These are phyloP conservation scores for Saccostrea cuccullata DNA, from an alignment of 1,140 invertebrate genomes.

Conservation along the genomic window DNA sequence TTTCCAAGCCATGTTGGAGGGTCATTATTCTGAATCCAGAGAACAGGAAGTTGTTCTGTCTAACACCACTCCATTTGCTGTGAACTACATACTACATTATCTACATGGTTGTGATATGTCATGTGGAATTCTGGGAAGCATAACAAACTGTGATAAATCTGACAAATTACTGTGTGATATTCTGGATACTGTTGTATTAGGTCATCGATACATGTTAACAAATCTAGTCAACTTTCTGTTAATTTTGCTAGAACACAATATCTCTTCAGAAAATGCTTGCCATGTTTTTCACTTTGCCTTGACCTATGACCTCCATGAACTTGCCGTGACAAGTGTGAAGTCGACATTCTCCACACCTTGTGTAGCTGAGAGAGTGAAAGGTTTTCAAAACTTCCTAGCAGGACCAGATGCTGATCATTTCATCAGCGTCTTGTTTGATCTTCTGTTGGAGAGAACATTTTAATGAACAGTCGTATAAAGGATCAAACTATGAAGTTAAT, in stretches of 20 bases:
- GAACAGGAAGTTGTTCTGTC: slow-evolving; percentile 55
- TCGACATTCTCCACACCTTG: background rate
- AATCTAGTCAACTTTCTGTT: slow-evolving; percentile 34
- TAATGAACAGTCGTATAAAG: background rate
- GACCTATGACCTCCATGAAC: slow-evolving; percentile 49
- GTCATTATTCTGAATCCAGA: slow-evolving; percentile 64
- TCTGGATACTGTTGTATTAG: slow-evolving; percentile 46
- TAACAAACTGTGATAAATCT: slow-evolving; percentile 31
- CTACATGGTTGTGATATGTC: slow-evolving; percentile 60
- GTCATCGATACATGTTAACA: slow-evolving; percentile 41
- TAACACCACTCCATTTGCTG: slow-evolving; percentile 57
- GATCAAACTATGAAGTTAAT: background rate
- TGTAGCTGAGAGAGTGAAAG: slow-evolving; percentile 39
- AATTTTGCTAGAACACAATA: background rate
- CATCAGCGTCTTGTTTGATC: slow-evolving; percentile 4
- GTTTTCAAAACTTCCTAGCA: slow-evolving; percentile 39
- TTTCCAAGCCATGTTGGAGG: slow-evolving; percentile 69
- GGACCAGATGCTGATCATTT: slow-evolving; percentile 48
- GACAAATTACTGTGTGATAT: slow-evolving; percentile 24
- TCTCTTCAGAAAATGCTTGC: slow-evolving; percentile 26
- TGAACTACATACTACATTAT: slow-evolving; percentile 62
- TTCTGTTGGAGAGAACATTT: background rate
- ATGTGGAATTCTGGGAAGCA: slow-evolving; percentile 49
- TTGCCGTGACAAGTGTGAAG: slow-evolving; percentile 39
- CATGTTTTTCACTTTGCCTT: slow-evolving; percentile 52